These are phyloP conservation scores for Phalacrocorax brasilianus DNA, from an alignment of 2,113 vertebrate genomes.

Conservation along the genomic window DNA sequence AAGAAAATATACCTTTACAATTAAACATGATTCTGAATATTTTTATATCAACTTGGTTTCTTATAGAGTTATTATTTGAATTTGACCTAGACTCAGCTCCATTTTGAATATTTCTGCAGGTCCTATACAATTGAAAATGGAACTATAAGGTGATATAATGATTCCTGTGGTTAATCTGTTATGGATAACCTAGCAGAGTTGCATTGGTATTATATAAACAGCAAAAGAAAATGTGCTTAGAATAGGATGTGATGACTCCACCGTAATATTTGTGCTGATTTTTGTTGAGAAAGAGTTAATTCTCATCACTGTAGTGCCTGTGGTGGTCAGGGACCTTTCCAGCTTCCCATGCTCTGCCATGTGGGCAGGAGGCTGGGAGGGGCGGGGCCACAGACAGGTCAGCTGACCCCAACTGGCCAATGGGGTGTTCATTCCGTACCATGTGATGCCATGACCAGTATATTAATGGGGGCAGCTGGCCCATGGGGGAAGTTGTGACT, in stretches of 20 bases:
- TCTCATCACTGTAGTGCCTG: too few relatives aligned
- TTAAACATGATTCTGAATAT: background rate
- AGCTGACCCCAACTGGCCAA: too few relatives aligned
- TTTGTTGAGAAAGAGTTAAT: too few relatives aligned
- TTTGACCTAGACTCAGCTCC: background rate
- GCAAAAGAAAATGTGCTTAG: background rate
- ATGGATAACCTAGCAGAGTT: background rate
- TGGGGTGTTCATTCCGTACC: too few relatives aligned
- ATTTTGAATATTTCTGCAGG: background rate
- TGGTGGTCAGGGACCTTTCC: too few relatives aligned
- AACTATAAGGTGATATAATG: background rate
- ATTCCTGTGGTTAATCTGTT: background rate
- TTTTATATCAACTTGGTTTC: background rate
- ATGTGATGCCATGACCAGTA: too few relatives aligned
- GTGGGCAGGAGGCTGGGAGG: too few relatives aligned
- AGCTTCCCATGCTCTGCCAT: too few relatives aligned
- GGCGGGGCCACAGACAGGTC: too few relatives aligned
- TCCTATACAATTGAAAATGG: background rate
- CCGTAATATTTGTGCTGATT: background rate
- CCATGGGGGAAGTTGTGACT: too few relatives aligned
- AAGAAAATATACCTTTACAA: background rate
- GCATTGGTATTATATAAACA: background rate
- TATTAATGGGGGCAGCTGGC: too few relatives aligned
- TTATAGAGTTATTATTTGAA: background rate
- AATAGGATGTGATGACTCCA: background rate